Evolutionary conservation across 1,140 invertebrate genomes (phyloP), one percentile per base, ranked within the genome.

Genomic region (Drosophila busckii): DNA sequence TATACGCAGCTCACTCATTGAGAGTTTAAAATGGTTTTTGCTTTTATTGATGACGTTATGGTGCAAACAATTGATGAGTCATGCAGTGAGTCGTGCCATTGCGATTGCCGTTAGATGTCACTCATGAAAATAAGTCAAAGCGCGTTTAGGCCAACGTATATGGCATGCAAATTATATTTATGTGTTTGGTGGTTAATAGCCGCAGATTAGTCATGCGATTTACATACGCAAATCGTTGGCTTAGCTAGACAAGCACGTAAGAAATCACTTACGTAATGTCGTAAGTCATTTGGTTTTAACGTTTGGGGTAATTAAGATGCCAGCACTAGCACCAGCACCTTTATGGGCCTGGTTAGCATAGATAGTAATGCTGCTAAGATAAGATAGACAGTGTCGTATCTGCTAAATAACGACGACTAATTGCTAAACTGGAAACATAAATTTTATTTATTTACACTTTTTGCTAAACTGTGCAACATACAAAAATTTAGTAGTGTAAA

Each of bases 121-220:
- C 9, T 8, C 5, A 13, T 31, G 4, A 6, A 44, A 29, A 34
- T 23, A 12, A n/a, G 17, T 42, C 25, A 32, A 29, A 37, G 34
- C n/a, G 29, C 10, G 31, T 16, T 5, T 22, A 23, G 19, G 8
- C 12, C 10, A 29, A 29, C 23, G 22, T 49, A 52, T 58, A 50
- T 45, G 71, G 70, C 67, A 63, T 52, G 54, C 52, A 66, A 76
- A 76, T 70, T 40, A 44, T 65, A 64, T 60, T 48, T 50, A n/a
- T 55, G 29, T 41, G 40, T 48, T 50, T 44, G 32, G 46, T 12
- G 49, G 42, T 15, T 41, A 15, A 15, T 10, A 19, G 31, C 13
- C 26, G 29, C 12, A 46, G 49, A 70, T 75, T 61, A 35, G 54
- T 76, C 71, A 71, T 49, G 26, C 32, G 19, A 55, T 61, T 46